Conservation (phyloP, 2,113 vertebrate genomes). For the Pomatorhinus ruficollis region DNA sequence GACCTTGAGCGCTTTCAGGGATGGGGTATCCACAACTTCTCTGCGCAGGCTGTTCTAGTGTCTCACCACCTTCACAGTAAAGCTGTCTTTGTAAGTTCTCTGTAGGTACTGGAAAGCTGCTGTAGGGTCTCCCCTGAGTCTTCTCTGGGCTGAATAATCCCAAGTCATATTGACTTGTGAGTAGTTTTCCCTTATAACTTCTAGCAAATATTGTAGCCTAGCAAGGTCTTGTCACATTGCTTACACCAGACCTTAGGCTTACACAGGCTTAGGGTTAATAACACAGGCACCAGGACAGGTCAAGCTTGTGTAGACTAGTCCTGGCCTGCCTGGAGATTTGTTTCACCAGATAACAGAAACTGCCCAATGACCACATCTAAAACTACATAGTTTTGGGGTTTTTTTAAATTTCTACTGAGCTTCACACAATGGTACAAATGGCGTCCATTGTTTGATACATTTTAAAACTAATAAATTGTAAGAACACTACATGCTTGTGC, state of each 20-base stretch:
- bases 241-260: background rate
- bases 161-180: background rate
- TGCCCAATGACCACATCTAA: background rate
- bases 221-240: background rate
- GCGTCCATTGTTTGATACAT: background rate
- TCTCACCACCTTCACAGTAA: background rate
- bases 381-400: background rate
- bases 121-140: background rate
- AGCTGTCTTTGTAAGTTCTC: background rate
- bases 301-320: background rate
- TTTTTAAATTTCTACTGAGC: background rate
- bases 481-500: background rate
- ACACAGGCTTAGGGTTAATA: background rate
- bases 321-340: background rate
- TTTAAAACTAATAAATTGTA: background rate
- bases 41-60: background rate
- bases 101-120: background rate
- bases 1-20: background rate
- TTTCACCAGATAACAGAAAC: background rate
- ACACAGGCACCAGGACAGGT: background rate
- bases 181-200: background rate
- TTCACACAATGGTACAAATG: fast-evolving
- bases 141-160: background rate
- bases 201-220: background rate
- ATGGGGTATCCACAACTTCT: background rate